Conservation (phyloP, 2,113 vertebrate genomes). For the Numenius arquata region DNA sequence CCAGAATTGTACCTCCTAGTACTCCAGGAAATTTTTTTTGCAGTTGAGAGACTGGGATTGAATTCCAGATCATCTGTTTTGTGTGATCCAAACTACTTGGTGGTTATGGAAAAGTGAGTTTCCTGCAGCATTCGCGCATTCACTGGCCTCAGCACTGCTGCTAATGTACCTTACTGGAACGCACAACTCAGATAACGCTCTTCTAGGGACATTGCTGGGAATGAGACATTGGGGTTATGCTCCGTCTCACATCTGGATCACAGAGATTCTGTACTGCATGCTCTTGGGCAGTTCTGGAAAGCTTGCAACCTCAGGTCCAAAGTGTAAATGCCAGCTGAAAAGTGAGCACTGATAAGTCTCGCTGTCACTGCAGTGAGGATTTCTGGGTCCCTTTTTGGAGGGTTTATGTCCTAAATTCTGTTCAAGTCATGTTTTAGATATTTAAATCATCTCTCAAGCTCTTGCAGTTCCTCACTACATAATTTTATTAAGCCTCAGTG, state of each 20-base stretch:
- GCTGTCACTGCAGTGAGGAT: neutral
- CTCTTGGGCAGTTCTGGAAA: neutral
- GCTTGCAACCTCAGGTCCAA: neutral
- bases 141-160: neutral
- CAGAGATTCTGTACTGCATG: neutral
- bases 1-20: neutral
- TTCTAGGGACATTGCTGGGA: neutral
- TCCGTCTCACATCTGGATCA: neutral
- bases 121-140: neutral
- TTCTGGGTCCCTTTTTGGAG: neutral
- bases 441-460: neutral
- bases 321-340: neutral
- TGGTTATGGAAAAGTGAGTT: neutral
- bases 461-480: neutral
- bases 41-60: neutral
- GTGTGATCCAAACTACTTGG: neutral
- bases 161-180: neutral
- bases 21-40: neutral
- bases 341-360: neutral
- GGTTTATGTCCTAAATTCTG: neutral
- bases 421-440: neutral
- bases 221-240: neutral
- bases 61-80: neutral
- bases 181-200: neutral
- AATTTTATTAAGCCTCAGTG: neutral